These are phyloP conservation scores for Erythrocebus patas DNA, from an alignment of 2,113 vertebrate genomes.

Conservation along the genomic window DNA sequence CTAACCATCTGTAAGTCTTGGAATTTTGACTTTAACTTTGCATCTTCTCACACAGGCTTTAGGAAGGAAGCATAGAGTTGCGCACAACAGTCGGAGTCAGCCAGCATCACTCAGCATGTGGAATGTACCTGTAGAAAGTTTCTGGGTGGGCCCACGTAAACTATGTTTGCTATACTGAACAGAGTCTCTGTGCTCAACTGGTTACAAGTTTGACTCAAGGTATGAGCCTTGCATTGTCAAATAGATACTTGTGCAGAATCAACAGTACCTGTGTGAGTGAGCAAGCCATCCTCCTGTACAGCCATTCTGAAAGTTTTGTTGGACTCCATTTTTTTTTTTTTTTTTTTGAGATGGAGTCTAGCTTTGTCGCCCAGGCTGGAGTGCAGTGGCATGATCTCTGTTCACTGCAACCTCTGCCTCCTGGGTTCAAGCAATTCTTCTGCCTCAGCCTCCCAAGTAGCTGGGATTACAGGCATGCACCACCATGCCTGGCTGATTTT, in stretches of 20 bases:
- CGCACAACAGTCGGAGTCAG: neutral
- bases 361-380: too few relatives aligned
- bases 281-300: fast-evolving
- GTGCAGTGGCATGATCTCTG: too few relatives aligned
- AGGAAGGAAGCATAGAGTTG: neutral
- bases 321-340: neutral
- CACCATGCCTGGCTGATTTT: too few relatives aligned
- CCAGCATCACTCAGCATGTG: neutral
- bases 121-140: neutral
- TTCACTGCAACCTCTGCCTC: too few relatives aligned
- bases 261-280: neutral
- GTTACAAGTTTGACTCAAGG: neutral
- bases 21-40: constrained; percentile 4
- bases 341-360: neutral
- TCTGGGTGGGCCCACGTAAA: neutral
- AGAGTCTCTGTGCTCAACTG: neutral
- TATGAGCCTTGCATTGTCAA: neutral
- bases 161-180: neutral
- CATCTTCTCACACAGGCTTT: neutral
- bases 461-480: too few relatives aligned
- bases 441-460: too few relatives aligned
- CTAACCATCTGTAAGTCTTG: neutral
- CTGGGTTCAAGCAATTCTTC: too few relatives aligned
- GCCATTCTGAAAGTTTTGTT: neutral
- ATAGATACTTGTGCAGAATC: neutral